Base-by-base conservation (phyloP, 2,113 vertebrate species). In the Callipepla californica region DNA sequence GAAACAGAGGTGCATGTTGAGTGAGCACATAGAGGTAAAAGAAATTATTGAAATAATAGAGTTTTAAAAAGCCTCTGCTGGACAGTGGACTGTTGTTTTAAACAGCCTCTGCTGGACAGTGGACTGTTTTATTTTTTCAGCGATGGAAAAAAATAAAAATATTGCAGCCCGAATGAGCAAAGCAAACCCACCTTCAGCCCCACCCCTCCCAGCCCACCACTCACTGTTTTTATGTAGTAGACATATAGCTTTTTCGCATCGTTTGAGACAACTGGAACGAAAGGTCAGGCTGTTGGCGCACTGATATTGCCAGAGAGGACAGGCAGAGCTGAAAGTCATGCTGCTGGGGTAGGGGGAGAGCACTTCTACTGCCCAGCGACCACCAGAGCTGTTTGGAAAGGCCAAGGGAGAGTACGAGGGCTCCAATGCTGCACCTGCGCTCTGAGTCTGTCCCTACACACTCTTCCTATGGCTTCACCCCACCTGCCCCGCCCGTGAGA, bases 81-180 rank as follows among this genome's bases (percentile, higher is more conserved):
- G 99, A 99, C 99, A 99, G 99, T 91, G 99, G 99, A 98, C 99
- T n/a, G n/a, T n/a, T n/a, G n/a, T n/a, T n/a, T n/a, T n/a, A n/a
- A n/a, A n/a, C n/a, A n/a, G n/a, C n/a, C n/a, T n/a, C n/a, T n/a
- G n/a, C n/a, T n/a, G n/a, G n/a, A n/a, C n/a, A n/a, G n/a, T n/a
- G n/a, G n/a, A n/a, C n/a, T 99, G 99, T 97, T 98, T 97, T 98
- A 98, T 98, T 98, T 99, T 99, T 99, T 98, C 99, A 98, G 97
- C 97, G 98, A 98, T 76, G 40, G 98, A 97, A 98, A 96, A 92
- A 84, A 94, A 90, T 7, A 7, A 95, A 48, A 87, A 80, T 90
- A 85, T 57, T 63, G 10, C 23, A 17, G 22, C 40, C 79, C 74
- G 36, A 4, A n/a, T 79, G 58, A 79, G 92, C n/a, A 89, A 90